A percentile compares a stretch with the other conserved stretches of the same genome.
phyloP scores from a whole-genome alignment of 2,888 invertebrate genomes.

The Drosophila robusta region DNA sequence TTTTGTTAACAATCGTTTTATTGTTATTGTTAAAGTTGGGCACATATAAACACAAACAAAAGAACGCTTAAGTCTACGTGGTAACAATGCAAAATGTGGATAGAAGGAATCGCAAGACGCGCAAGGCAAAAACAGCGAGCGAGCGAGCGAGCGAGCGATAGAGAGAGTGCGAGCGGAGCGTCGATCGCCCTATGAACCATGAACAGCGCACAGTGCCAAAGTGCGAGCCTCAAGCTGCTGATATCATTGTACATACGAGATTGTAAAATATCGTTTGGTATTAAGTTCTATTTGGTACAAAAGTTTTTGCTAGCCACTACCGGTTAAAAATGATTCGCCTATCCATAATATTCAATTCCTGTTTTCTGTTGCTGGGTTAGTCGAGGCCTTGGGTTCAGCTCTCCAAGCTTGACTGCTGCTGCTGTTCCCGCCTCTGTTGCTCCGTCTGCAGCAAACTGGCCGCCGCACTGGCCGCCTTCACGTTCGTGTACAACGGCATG shows the following conservation, averaged over 20 bases:
- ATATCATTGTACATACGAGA: conserved; percentile 27
- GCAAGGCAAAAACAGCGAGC: conserved; percentile 13
- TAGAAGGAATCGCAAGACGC: conserved; percentile 26
- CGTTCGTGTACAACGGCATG: conserved; percentile 88
- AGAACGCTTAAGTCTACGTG: conserved; percentile 70
- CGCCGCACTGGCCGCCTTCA: conserved; percentile 60
- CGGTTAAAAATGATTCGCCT: conserved; percentile 25
- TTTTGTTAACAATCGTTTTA: conserved; percentile 69
- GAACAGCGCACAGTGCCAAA: conserved; percentile 23
- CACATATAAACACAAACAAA: conserved; percentile 76
- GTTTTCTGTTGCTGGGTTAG: conserved; percentile 34
- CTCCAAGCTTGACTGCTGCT: conserved; percentile 41
- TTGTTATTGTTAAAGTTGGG: conserved; percentile 69
- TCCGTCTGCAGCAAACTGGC: conserved; percentile 53
- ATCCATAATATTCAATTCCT: conserved; percentile 56
- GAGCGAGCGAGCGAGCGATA: neutral
- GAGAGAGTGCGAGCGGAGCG: conserved; percentile 19
- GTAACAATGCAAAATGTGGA: conserved; percentile 55
- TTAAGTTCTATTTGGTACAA: conserved; percentile 61
- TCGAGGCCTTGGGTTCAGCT: conserved; percentile 38
- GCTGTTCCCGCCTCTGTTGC: conserved; percentile 46
- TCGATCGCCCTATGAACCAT: conserved; percentile 18
- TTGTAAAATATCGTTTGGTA: conserved; percentile 55
- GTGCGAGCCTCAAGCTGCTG: conserved; percentile 60
- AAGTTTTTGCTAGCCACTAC: conserved; percentile 52